Conservation (phyloP, 2,888 invertebrate genomes). For the Tineola bisselliella region DNA sequence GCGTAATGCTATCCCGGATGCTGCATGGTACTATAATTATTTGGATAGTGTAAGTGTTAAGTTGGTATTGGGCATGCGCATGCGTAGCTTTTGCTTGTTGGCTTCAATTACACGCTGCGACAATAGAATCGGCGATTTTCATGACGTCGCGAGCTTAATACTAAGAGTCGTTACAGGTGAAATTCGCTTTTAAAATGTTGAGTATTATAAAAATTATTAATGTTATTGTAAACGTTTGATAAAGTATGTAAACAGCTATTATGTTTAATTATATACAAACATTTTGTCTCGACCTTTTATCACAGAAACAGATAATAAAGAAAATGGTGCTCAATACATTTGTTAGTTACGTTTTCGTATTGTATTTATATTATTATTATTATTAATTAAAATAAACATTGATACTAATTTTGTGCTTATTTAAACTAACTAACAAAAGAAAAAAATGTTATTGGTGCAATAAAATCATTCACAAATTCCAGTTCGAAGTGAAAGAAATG, state of each 20-base stretch:
- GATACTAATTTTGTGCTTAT: no score
- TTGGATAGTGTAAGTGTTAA: constrained; percentile 59
- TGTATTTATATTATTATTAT: not conserved
- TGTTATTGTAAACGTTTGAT: not conserved
- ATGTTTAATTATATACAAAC: not conserved
- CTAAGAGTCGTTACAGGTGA: no score
- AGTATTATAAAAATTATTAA: not conserved
- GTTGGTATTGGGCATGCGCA: constrained; percentile 20
- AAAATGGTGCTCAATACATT: not conserved
- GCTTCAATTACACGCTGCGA: not conserved
- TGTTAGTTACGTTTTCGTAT: not conserved
- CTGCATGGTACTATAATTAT: constrained; percentile 63
- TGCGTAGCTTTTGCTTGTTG: constrained; percentile 16
- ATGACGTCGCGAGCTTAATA: no score
- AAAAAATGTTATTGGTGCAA: no score
- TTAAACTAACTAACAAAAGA: no score
- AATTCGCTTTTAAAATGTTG: not conserved
- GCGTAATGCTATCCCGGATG: constrained; percentile 40
- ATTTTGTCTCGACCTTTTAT: not conserved
- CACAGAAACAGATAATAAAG: not conserved
- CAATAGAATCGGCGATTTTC: no score
- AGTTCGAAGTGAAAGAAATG: constrained; percentile 98
- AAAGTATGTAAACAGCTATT: not conserved
- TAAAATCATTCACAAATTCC: constrained; percentile 21
- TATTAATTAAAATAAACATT: not conserved